A percentile compares a stretch with the other conserved stretches of the same genome.
phyloP scores from a whole-genome alignment of 2,888 invertebrate species.

The Andrena flavipes region DNA sequence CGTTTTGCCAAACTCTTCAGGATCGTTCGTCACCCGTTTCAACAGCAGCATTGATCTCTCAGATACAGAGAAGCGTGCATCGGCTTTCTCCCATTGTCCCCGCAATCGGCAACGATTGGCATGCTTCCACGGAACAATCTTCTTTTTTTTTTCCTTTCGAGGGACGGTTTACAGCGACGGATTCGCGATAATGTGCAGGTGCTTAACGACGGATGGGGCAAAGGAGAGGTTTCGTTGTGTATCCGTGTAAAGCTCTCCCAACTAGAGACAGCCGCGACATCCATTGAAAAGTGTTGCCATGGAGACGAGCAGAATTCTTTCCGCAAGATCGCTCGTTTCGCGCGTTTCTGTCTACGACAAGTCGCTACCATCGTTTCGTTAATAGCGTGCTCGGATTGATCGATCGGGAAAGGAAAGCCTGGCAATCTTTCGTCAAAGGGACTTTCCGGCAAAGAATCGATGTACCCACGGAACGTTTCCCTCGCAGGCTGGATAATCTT shows the following conservation, averaged over 20 bases:
- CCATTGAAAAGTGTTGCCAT: background rate
- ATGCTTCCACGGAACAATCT: conserved; percentile 34
- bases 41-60: conserved; percentile 2
- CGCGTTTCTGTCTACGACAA: conserved; percentile 9
- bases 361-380: conserved; percentile 9
- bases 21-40: conserved; percentile 14
- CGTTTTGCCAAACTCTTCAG: background rate
- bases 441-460: background rate
- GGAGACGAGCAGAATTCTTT: conserved; percentile 34
- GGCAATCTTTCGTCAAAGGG: background rate
- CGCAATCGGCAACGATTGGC: conserved; percentile 32
- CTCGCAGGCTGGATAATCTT: background rate
- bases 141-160: background rate
- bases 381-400: conserved; percentile 4
- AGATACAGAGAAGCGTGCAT: background rate
- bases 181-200: conserved; percentile 17
- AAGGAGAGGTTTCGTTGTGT: conserved; percentile 17
- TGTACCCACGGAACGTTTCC: background rate
- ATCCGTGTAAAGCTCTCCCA: conserved; percentile 8
- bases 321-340: background rate
- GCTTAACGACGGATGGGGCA: conserved; percentile 15
- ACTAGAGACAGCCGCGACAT: background rate
- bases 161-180: conserved; percentile 31
- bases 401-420: background rate
- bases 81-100: conserved; percentile 17